Evolutionary conservation across 1,140 invertebrate genomes (phyloP), one percentile per base, ranked within the genome.

Genomic region (Heliconius hermathena): DNA sequence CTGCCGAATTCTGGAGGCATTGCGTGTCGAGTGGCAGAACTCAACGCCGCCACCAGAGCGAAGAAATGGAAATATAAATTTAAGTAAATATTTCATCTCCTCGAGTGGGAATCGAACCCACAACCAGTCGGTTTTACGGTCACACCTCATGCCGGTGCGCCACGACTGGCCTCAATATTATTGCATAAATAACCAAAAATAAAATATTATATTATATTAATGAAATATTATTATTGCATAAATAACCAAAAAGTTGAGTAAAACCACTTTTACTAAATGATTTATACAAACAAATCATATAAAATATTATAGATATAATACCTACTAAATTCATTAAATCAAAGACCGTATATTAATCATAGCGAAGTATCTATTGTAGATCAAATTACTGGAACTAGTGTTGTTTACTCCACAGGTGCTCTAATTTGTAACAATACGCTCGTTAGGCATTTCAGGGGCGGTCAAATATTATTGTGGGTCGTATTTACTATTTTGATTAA

Each of bases 321-420:
- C 8, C 0, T 66, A 46, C n/a, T 11, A 26, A 57, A 29, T 66
- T 66, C 13, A 29, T 22, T 66, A 29, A 66, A 66, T 66, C 60
- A 66, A 66, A 66, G 22, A 26, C 60, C 20, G 3, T 13, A 66
- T 26, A 66, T 66, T 16, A 66, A 66, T 66, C 60, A 66, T 16
- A 66, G 60, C 13, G 22, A 22, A 66, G 60, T 66, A 66, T 66
- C 60, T 66, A 66, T 66, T 66, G 60, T 66, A 66, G 60, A 66
- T 66, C 60, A 66, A 66, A 66, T 66, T 66, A 29, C 60, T 66
- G 60, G 60, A 66, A 26, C 60, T 66, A 66, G 60, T 66, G 60
- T 66, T 66, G 60, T 66, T 66, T 66, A 66, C 60, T 66, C 60
- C 60, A 66, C 60, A 66, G 60, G 60, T 66, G 60, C 60, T 66